Percentiles rank a stretch among this genome's conserved stretches.
Evolutionary conservation across 2,113 vertebrate species (phyloP).

Genomic region (Malurus cyaneus): DNA sequence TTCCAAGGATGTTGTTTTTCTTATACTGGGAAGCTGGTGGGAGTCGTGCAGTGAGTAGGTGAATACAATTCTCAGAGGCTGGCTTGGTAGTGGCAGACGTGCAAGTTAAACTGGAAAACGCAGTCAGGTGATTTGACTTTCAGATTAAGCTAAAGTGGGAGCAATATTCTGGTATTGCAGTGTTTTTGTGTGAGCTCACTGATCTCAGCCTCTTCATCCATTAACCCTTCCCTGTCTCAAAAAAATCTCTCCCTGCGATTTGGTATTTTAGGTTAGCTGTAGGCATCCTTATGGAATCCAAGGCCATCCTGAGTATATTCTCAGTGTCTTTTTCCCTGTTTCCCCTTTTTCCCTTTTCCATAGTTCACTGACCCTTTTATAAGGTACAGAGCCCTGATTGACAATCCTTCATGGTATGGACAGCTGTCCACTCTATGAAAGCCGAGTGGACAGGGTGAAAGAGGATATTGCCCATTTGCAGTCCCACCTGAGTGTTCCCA

Average conservation of each 20-base stretch:
- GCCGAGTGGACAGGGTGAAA: not conserved
- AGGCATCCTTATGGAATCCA: not conserved
- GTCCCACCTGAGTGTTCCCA: not conserved
- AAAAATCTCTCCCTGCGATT: not conserved
- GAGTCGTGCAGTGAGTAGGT: slow-evolving; percentile 17
- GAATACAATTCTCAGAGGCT: not conserved
- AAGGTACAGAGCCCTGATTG: not conserved
- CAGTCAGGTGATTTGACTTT: slow-evolving; percentile 31
- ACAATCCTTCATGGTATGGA: not conserved
- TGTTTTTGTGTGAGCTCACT: not conserved
- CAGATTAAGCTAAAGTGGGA: not conserved
- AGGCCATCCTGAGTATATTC: not conserved
- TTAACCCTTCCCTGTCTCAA: not conserved
- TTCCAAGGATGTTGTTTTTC: slow-evolving; percentile 1
- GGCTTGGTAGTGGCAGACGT: slow-evolving; percentile 7
- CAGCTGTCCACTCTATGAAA: not conserved
- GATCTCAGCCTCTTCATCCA: not conserved
- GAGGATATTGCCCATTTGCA: not conserved
- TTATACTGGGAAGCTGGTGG: not conserved
- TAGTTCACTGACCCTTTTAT: not conserved
- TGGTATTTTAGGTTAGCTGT: not conserved
- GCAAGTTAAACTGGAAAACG: slow-evolving; percentile 31
- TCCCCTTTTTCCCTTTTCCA: too few relatives aligned
- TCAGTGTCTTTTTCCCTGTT: not conserved
- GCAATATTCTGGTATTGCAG: not conserved